Evolutionary conservation across 1,140 invertebrate genomes (phyloP).

Genomic region (Rhynchophorus ferrugineus): DNA sequence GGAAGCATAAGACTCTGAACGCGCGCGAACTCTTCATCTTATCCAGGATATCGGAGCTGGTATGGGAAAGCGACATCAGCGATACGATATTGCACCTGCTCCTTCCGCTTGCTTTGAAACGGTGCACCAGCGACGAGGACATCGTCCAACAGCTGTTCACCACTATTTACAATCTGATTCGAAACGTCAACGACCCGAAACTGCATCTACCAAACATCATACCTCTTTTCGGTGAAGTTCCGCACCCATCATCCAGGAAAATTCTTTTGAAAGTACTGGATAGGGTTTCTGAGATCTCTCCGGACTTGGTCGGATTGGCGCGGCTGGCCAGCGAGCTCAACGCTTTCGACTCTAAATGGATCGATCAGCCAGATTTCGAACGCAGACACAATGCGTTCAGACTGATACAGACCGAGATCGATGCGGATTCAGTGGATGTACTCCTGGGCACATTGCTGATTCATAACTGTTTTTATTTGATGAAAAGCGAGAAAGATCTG

Average conservation of each 20-base stretch:
- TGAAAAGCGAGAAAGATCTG: slow-evolving; percentile 72
- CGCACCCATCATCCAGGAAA: slow-evolving; percentile 53
- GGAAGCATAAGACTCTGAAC: slow-evolving; percentile 52
- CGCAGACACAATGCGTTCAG: slow-evolving; percentile 66
- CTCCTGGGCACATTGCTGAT: slow-evolving; percentile 66
- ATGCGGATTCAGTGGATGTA: slow-evolving; percentile 49
- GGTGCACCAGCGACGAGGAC: slow-evolving; percentile 51
- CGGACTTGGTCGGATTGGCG: slow-evolving; percentile 40
- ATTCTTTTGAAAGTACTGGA: slow-evolving; percentile 52
- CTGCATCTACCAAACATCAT: slow-evolving; percentile 58
- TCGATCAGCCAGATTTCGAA: slow-evolving; percentile 89
- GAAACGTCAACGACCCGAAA: slow-evolving; percentile 56
- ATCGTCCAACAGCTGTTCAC: slow-evolving; percentile 55
- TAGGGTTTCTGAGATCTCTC: slow-evolving; percentile 44
- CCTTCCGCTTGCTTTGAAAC: slow-evolving; percentile 65
- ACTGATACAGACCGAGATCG: slow-evolving; percentile 52
- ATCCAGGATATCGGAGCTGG: slow-evolving; percentile 67
- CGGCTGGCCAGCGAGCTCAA: slow-evolving; percentile 65
- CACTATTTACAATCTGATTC: slow-evolving; percentile 66
- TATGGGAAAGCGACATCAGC: slow-evolving; percentile 56
- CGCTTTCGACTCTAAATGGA: slow-evolving; percentile 73
- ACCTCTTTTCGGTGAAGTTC: slow-evolving; percentile 57
- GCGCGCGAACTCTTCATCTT: slow-evolving; percentile 71
- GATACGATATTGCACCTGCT: slow-evolving; percentile 61
- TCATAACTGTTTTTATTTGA: slow-evolving; percentile 74